Base-by-base conservation (phyloP, 2,888 invertebrate species). In the Agrotis ipsilon region DNA sequence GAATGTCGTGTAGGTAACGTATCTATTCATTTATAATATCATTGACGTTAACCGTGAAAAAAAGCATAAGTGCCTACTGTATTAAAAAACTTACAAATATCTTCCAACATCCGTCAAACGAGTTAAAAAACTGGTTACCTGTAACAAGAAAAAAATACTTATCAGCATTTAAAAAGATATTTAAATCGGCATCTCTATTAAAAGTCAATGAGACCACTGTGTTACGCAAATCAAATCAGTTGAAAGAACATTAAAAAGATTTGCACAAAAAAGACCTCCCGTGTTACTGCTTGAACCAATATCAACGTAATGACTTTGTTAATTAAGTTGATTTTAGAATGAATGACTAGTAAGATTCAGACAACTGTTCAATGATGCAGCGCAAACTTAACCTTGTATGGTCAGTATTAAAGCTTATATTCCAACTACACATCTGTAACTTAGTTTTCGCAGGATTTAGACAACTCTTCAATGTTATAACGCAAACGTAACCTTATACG, bases 121-220 rank as follows among this genome's bases (percentile, higher is more conserved):
- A 80, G 68, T 18, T 52, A 51, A 7, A 54, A 65, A 75, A 80
- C 75, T n/a, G 49, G 75, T 80, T 82, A 70, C 83, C 78, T 78
- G 78, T n/a, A 81, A 78, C 81, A 69, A 72, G 39, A 62, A 52
- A 67, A 76, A 64, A 72, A 67, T 18, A 45, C 62, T 64, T 51
- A 78, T 81, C 51, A 82, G 32, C 14, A 67, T 64, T 61, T 64
- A n/a, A 43, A 16, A 55, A 16, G 27, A n/a, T 39, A 64, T 3
- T 5, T 65, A 79, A 79, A 78, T 78, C 52, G 62, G 24, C 18
- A 14, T 46, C 43, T 57, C 48, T 45, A 52, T 61, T 60, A 70
- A 62, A 66, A 59, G 5, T 48, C 45, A 6, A 52, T 45, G 14
- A 52, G 39, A 46, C 43, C 52, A 71, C 78, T 48, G 71, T 64